These are phyloP conservation scores for Pilophorus perplexus DNA, from an alignment of 2,888 invertebrate species.

Conservation along the genomic window DNA sequence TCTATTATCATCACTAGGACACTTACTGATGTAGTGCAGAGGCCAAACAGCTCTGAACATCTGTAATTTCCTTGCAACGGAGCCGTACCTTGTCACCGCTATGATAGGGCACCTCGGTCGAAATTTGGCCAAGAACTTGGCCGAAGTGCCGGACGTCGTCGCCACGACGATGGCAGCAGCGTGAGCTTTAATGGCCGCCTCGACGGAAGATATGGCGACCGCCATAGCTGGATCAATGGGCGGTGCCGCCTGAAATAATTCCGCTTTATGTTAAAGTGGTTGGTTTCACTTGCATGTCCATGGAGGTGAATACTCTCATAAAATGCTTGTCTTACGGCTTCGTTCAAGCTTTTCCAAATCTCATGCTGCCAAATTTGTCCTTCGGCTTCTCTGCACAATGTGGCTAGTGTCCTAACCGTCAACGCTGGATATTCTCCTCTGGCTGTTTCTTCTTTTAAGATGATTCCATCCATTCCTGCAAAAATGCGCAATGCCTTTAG, in stretches of 20 bases:
- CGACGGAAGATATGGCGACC: slow-evolving; percentile 69
- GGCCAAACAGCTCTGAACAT: slow-evolving; percentile 67
- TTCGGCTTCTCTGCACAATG: slow-evolving; percentile 67
- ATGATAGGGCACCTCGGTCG: slow-evolving; percentile 72
- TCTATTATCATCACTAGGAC: slow-evolving; percentile 52
- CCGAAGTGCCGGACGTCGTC: slow-evolving; percentile 70
- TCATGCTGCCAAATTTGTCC: slow-evolving; percentile 63
- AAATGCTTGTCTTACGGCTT: too few relatives aligned
- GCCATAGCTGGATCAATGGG: slow-evolving; percentile 67
- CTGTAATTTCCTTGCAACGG: slow-evolving; percentile 67
- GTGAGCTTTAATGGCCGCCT: slow-evolving; percentile 67
- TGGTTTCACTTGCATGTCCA: too few relatives aligned
- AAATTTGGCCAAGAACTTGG: slow-evolving; percentile 66
- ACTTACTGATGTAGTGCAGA: slow-evolving; percentile 62
- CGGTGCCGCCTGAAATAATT: slow-evolving; percentile 53
- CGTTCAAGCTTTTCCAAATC: slow-evolving; percentile 46
- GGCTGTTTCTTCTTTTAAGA: slow-evolving; percentile 68
- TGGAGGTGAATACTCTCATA: too few relatives aligned
- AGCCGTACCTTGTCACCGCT: slow-evolving; percentile 67
- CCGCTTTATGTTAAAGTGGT: too few relatives aligned
- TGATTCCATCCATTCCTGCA: slow-evolving; percentile 62
- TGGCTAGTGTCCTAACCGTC: slow-evolving; percentile 54
- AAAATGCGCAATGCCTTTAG: too few relatives aligned
- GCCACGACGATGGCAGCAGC: slow-evolving; percentile 75
- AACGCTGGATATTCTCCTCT: slow-evolving; percentile 63